Evolutionary conservation across 2,888 invertebrate genomes (phyloP).

Genomic region (Diaperis boleti): DNA sequence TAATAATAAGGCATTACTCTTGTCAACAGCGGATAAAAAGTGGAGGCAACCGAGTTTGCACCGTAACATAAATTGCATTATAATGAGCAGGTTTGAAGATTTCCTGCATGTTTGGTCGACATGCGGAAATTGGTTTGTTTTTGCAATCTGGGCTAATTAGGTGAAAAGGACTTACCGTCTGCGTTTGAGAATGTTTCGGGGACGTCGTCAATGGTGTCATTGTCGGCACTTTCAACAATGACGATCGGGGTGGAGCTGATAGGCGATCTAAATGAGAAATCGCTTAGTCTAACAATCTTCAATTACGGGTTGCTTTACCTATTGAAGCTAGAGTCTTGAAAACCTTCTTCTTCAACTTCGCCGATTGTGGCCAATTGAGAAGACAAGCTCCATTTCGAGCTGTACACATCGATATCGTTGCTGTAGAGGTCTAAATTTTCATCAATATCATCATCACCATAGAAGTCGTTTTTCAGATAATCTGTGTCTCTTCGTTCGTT

Average conservation of each 20-base stretch:
- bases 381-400: slow-evolving; percentile 69
- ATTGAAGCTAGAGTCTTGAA: slow-evolving; percentile 43
- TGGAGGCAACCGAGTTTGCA: slow-evolving; percentile 14
- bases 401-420: slow-evolving; percentile 60
- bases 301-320: slow-evolving; percentile 40
- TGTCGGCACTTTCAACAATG: slow-evolving; percentile 58
- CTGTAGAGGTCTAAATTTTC: slow-evolving; percentile 49
- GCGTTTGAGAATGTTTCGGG: slow-evolving; percentile 18
- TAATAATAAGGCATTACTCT: slow-evolving; percentile 1
- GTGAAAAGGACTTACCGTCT: slow-evolving; percentile 41
- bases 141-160: slow-evolving; percentile 6
- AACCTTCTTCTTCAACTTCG: slow-evolving; percentile 73
- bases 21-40: slow-evolving; percentile 14
- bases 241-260: slow-evolving; percentile 54
- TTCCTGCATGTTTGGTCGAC: slow-evolving; percentile 10
- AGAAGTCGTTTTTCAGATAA: slow-evolving; percentile 36
- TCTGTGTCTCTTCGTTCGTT: slow-evolving; percentile 58
- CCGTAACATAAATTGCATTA: slow-evolving; percentile 30
- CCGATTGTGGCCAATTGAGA: slow-evolving; percentile 79
- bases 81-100: slow-evolving; percentile 12
- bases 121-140: slow-evolving; percentile 16
- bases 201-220: slow-evolving; percentile 23
- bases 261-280: slow-evolving; percentile 43
- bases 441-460: slow-evolving; percentile 45
- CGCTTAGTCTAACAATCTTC: neutral